Conservation (phyloP, 1,140 invertebrate species). For the Psix sp. region DNA sequence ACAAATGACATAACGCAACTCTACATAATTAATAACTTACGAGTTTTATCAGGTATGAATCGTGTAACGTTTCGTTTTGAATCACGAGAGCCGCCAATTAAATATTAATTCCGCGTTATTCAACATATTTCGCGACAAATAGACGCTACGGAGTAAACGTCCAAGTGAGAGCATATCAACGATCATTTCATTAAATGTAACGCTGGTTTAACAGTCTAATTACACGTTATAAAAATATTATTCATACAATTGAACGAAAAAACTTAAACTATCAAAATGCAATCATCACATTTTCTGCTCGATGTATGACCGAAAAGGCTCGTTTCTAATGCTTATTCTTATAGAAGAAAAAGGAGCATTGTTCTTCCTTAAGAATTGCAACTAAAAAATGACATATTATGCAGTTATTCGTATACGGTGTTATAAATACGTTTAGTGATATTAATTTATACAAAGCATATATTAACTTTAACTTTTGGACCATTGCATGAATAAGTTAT, state of each 20-base stretch:
- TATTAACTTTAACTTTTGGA: too few species aligned
- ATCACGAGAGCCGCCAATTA: conserved; percentile 54
- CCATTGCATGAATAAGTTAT: too few species aligned
- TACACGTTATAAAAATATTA: conserved; percentile 55
- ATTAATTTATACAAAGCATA: too few species aligned
- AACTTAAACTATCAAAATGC: conserved; percentile 54
- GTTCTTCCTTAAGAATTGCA: too few species aligned
- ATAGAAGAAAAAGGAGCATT: too few species aligned
- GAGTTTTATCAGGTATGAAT: conserved; percentile 36
- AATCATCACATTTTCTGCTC: too few species aligned
- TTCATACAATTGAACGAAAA: conserved; percentile 39
- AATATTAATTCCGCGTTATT: conserved; percentile 51
- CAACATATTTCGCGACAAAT: conserved; percentile 47
- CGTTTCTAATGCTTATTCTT: conserved; percentile 28
- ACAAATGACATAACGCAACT: conserved; percentile 36
- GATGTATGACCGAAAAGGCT: conserved; percentile 32
- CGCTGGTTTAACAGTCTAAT: conserved; percentile 51
- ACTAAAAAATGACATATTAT: too few species aligned
- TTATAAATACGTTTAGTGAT: too few species aligned
- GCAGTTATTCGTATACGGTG: too few species aligned
- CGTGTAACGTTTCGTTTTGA: conserved; percentile 45
- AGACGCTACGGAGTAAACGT: conserved; percentile 44
- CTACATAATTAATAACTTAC: conserved; percentile 40
- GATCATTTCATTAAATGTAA: conserved; percentile 48
- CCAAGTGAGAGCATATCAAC: conserved; percentile 25